Conservation (phyloP, 1,140 invertebrate genomes). For the Araneus ventricosus region DNA sequence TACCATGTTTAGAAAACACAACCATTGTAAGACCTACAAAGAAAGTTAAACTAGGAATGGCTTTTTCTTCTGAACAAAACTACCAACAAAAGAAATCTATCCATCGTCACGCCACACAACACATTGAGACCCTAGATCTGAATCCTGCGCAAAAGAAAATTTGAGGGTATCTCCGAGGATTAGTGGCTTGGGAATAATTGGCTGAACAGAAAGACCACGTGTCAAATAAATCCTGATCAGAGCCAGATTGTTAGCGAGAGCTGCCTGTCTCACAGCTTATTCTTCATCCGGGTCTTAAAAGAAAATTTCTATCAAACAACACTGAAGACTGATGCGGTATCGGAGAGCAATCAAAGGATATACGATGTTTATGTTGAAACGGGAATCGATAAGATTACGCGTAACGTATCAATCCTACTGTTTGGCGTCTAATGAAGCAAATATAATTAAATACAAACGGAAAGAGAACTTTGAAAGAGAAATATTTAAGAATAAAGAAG, state of each 20-base stretch:
- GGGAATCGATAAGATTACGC: no score
- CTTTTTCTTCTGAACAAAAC: not conserved
- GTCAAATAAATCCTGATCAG: constrained; percentile 47
- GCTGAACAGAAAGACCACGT: not conserved
- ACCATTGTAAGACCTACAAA: no score
- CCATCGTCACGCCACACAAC: not conserved
- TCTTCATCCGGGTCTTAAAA: not conserved
- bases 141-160: not conserved
- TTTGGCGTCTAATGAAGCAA: no score
- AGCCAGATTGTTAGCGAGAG: not conserved
- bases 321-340: no score
- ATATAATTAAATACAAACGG: no score
- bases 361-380: not conserved
- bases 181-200: constrained; percentile 29
- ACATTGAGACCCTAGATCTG: not conserved
- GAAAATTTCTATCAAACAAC: not conserved
- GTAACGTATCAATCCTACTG: no score
- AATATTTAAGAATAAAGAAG: no score
- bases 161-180: not conserved
- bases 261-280: not conserved
- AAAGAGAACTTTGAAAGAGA: no score
- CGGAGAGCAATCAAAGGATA: not conserved
- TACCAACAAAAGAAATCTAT: not conserved
- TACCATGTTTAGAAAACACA: no score
- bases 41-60: no score